phyloP scores from a whole-genome alignment of 2,797 vertebrate species.

The Argya squamiceps region DNA sequence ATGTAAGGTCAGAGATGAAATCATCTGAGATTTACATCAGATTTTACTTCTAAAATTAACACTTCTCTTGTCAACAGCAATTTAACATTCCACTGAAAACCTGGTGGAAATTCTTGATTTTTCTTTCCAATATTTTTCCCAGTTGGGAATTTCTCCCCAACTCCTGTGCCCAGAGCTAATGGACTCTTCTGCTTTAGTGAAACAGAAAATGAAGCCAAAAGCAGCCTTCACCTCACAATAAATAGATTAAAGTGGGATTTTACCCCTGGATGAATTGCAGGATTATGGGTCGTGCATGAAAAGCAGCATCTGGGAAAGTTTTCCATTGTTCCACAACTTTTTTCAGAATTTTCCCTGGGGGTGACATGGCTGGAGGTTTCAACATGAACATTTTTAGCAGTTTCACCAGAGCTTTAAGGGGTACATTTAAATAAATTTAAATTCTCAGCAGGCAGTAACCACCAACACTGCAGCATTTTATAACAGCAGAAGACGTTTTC shows the following conservation, averaged over 20 bases:
- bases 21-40: background rate
- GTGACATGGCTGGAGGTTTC: background rate
- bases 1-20: background rate
- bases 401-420: background rate
- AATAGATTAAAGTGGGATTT: background rate
- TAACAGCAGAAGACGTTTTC: background rate
- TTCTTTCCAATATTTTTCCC: background rate
- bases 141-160: background rate
- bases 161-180: background rate
- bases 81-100: background rate
- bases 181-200: constrained; percentile 5
- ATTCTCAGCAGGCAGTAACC: background rate
- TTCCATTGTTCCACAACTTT: background rate
- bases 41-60: background rate
- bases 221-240: background rate
- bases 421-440: background rate
- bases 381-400: background rate
- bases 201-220: constrained; percentile 48
- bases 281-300: background rate
- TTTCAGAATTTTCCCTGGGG: background rate
- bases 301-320: background rate
- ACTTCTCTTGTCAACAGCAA: background rate
- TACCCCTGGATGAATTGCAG: background rate
- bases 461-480: background rate
- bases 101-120: background rate